Base-by-base conservation (phyloP, 2,113 vertebrate genomes). In the Dromaius novaehollandiae region DNA sequence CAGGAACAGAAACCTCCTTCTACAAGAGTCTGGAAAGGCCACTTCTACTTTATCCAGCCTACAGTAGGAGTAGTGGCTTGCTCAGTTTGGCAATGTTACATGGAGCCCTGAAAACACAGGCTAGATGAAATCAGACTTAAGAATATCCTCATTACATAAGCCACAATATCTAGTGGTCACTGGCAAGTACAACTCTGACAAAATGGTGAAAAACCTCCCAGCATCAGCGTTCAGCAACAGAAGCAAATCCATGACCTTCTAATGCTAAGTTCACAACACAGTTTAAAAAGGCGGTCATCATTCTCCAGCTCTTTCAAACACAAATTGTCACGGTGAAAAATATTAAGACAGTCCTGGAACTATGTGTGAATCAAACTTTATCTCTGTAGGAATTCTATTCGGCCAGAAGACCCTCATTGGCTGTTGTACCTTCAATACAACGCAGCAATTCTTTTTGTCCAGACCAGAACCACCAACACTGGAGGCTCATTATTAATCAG, bases 1-100 rank as follows among this genome's bases (percentile, higher is more conserved):
- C 36, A 48, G 90, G 96, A 97, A 94, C 88, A 96, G 96, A 96
- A 97, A 96, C 46, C 56, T 34, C 30, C 69, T 79, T 48, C 93
- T 75, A 51, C 83, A 94, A 24, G 18, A 51, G 22, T 30, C 7
- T 74, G 46, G 75, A 53, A 81, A 74, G 55, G 48, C 75, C 64
- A 65, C 50, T 64, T 93, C 60, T 32, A 86, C 30, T 82, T 18
- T 2, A 3, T 2, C 58, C 15, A 89, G 69, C 7, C 50, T 40
- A 16, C 32, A 12, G 14, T 3, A 69, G 19, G 56, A 19, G 16
- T 32, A 60, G 56, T 4, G 30, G 56, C 32, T 60, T 34, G 56
- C 56, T 60, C 56, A 20, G 56, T 11, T 60, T 18, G 46, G 42
- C 16, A 60, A 8, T 0, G 2, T 8, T 6, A 60, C 46, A 38